These are phyloP conservation scores for Hapalemur alaotrensis DNA, from an alignment of 2,797 vertebrate species.

Conservation along the genomic window DNA sequence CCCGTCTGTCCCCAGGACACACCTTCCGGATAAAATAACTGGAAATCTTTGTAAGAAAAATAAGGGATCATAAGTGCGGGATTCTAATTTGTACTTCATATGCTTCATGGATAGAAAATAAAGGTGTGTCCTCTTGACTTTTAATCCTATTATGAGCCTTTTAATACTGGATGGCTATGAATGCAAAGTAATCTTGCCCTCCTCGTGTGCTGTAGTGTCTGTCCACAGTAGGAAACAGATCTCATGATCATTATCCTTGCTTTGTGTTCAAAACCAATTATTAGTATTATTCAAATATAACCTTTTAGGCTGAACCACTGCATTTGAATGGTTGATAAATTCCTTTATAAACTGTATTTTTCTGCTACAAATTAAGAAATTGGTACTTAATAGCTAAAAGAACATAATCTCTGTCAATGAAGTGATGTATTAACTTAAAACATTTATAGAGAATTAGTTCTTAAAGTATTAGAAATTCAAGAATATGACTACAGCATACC, in stretches of 20 bases:
- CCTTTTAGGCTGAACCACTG: slow-evolving; percentile 64
- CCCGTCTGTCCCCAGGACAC: not conserved
- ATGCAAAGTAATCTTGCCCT: slow-evolving; percentile 63
- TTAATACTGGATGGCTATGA: slow-evolving; percentile 1
- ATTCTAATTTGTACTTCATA: not conserved
- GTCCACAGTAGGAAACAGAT: slow-evolving; percentile 36
- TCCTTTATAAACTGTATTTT: slow-evolving; percentile 36
- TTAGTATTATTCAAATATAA: slow-evolving; percentile 65
- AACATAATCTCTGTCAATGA: not conserved
- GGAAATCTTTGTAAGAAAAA: not conserved
- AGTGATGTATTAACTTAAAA: not conserved
- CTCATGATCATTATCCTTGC: slow-evolving; percentile 33
- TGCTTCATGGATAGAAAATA: not conserved
- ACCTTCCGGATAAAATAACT: not conserved
- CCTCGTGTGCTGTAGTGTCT: slow-evolving; percentile 63
- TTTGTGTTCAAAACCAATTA: slow-evolving; percentile 72
- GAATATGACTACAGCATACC: not conserved
- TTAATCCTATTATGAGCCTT: not conserved
- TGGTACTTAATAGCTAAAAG: slow-evolving; percentile 11
- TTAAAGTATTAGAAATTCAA: slow-evolving; percentile 25
- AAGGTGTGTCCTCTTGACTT: not conserved
- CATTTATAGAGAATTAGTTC: not conserved
- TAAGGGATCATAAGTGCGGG: not conserved
- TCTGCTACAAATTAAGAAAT: slow-evolving; percentile 56
- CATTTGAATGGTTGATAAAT: slow-evolving; percentile 61